These are phyloP conservation scores for Sabatieria punctata DNA, from an alignment of 2,888 invertebrate genomes.

Conservation along the genomic window DNA sequence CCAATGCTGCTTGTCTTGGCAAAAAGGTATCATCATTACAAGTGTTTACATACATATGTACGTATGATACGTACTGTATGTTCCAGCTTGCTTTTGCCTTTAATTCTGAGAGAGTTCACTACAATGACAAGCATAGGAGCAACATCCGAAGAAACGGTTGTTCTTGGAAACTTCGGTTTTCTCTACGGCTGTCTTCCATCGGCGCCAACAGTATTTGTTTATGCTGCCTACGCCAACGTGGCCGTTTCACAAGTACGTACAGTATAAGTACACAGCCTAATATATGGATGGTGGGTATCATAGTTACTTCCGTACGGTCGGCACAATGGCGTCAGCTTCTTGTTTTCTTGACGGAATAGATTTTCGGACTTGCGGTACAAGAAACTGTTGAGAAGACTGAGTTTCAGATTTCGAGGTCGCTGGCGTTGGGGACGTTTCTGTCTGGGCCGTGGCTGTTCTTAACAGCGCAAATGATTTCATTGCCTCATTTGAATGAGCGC, in stretches of 20 bases:
- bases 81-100: conserved; percentile 49
- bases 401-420: conserved; percentile 65
- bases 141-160: conserved; percentile 55
- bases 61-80: no score
- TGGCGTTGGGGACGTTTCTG: conserved; percentile 83
- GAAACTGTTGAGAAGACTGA: no score
- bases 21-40: no score
- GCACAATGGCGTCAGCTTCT: no score
- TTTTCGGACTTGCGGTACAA: no score
- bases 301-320: no score
- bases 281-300: no score
- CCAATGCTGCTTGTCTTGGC: conserved; percentile 71
- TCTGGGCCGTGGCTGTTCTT: conserved; percentile 88
- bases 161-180: conserved; percentile 77
- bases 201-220: conserved; percentile 87
- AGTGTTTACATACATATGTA: no score
- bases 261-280: no score
- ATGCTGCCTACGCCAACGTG: conserved; percentile 66
- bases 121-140: conserved; percentile 44
- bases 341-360: no score
- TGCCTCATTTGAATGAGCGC: conserved; percentile 7
- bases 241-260: conserved; percentile 77
- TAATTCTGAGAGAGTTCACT: conserved; percentile 68
- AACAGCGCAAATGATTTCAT: conserved; percentile 73
- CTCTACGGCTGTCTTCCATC: conserved; percentile 87